phyloP scores from a whole-genome alignment of 2,797 vertebrate species.

The Sebastes variabilis region DNA sequence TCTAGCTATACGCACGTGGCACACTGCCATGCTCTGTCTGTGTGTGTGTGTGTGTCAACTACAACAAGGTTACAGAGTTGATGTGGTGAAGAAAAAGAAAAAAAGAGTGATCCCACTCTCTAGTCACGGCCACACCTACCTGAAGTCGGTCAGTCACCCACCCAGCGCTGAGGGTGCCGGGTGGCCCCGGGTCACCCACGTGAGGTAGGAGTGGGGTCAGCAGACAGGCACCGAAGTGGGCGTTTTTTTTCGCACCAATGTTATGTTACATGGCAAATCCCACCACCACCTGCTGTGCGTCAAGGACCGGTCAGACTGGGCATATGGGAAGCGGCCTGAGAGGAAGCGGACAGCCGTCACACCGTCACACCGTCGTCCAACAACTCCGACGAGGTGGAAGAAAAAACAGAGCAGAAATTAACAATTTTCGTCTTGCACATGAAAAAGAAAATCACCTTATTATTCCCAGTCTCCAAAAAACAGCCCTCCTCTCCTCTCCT shows the following conservation, averaged over 20 bases:
- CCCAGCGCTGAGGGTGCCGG: conserved; percentile 71
- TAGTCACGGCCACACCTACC: conserved; percentile 83
- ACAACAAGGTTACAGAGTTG: conserved; percentile 44
- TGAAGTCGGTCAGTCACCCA: conserved; percentile 77
- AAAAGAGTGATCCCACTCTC: conserved; percentile 17
- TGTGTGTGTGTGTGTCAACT: conserved; percentile 34
- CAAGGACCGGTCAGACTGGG: conserved; percentile 58
- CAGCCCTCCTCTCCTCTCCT: conserved; percentile 44
- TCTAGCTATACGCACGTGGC: conserved; percentile 57
- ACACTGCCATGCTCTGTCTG: conserved; percentile 42
- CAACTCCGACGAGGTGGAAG: conserved; percentile 34
- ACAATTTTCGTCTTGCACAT: conserved; percentile 45
- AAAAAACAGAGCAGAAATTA: conserved; percentile 48
- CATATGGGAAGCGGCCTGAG: conserved; percentile 6
- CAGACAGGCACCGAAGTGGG: conserved; percentile 78
- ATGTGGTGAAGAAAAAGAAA: background rate
- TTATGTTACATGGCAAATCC: conserved; percentile 82
- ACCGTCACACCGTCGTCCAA: conserved; percentile 42
- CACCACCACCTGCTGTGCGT: conserved; percentile 83
- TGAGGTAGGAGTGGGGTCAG: conserved; percentile 77
- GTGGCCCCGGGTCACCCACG: conserved; percentile 85
- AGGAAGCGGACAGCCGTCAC: conserved; percentile 59
- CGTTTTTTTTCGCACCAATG: conserved; percentile 67
- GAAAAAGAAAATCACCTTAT: conserved; percentile 73
- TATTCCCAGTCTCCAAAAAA: conserved; percentile 70